A percentile compares a stretch with the other conserved stretches of the same genome.
These are phyloP conservation scores for Morelia viridis DNA, from an alignment of 2,797 vertebrate species.

Conservation along the genomic window DNA sequence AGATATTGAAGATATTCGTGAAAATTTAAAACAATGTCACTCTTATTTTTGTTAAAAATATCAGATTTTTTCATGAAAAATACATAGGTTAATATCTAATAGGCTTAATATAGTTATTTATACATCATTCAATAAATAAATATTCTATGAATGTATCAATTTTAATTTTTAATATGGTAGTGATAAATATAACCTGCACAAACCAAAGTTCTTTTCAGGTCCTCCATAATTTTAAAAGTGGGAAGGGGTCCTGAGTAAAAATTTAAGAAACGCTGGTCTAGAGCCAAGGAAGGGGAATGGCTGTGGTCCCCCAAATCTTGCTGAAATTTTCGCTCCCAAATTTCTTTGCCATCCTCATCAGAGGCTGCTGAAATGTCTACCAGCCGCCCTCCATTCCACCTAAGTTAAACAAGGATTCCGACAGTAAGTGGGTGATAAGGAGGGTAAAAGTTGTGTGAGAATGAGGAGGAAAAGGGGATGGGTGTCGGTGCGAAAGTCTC, in stretches of 20 bases:
- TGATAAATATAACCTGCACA: background rate
- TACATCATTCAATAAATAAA: background rate
- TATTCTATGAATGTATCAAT: background rate
- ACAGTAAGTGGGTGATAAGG: background rate
- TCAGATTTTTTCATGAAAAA: background rate
- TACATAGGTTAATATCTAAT: background rate
- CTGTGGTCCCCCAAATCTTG: too few relatives aligned
- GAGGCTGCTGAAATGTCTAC: background rate
- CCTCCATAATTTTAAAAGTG: background rate
- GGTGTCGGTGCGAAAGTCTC: background rate
- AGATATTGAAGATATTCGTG: background rate
- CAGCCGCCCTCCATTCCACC: background rate
- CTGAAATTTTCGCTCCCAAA: too few relatives aligned
- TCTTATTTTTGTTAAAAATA: background rate
- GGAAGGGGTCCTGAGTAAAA: background rate
- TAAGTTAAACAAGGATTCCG: background rate
- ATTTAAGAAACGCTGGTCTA: background rate
- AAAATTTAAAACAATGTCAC: background rate
- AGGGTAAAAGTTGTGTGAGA: background rate
- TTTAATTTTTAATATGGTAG: background rate
- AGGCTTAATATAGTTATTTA: background rate
- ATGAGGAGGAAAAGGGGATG: background rate
- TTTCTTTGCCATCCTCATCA: background rate
- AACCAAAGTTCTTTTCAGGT: background rate
- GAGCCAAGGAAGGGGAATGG: background rate